phyloP scores from a whole-genome alignment of 2,113 vertebrate species.

The Callopanchax toddi region DNA sequence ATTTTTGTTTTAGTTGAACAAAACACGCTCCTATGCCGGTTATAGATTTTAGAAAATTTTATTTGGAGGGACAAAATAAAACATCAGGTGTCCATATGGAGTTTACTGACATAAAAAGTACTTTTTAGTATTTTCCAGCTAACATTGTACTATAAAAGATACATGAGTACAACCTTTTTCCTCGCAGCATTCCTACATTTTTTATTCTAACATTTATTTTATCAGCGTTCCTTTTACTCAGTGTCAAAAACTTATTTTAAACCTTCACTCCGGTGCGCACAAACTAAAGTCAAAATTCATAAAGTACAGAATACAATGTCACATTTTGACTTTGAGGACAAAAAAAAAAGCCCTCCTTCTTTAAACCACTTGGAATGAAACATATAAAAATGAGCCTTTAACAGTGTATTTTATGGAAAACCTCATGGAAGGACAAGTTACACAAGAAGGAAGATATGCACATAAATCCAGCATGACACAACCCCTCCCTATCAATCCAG shows the following conservation, averaged over 20 bases:
- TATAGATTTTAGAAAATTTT: neutral
- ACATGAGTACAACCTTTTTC: neutral
- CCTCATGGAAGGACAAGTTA: neutral
- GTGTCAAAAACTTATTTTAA: constrained; percentile 1
- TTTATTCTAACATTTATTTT: too few species aligned
- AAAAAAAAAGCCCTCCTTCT: constrained; percentile 34
- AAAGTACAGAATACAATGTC: constrained; percentile 52
- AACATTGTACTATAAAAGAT: neutral
- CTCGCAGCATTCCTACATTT: neutral
- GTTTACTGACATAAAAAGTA: neutral
- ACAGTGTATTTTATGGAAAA: constrained; percentile 28
- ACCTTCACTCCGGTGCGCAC: constrained; percentile 9
- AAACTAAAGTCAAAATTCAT: constrained; percentile 52
- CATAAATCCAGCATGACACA: constrained; percentile 11
- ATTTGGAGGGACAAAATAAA: neutral
- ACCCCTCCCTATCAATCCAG: neutral
- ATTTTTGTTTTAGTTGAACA: neutral
- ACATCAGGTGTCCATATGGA: neutral
- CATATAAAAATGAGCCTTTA: constrained; percentile 37
- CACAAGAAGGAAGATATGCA: neutral
- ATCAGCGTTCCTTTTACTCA: neutral
- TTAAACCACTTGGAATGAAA: constrained; percentile 29
- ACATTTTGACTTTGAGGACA: constrained; percentile 48
- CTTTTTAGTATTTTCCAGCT: neutral
- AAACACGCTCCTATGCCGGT: too few species aligned